These are phyloP conservation scores for Trissoscelio sp. DNA, from an alignment of 2,888 invertebrate species.

Conservation along the genomic window DNA sequence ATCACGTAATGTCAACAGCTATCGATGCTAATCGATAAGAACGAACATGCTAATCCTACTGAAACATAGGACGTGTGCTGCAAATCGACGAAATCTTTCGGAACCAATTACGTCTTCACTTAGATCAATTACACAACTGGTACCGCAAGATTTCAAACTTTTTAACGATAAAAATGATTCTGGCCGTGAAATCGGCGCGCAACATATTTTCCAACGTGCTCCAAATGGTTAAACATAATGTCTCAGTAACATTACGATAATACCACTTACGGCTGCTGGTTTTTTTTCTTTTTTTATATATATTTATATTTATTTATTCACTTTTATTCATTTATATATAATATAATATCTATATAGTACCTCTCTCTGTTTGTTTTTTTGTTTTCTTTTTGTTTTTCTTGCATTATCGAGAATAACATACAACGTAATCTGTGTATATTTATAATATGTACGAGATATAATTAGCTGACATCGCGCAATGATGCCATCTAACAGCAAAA, in stretches of 20 bases:
- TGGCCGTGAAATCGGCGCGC: constrained; percentile 40
- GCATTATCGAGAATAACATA: constrained; percentile 51
- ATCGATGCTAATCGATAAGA: constrained; percentile 63
- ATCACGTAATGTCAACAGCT: constrained; percentile 55
- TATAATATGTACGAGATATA: constrained; percentile 45
- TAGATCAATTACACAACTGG: too few relatives aligned
- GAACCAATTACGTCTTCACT: background rate
- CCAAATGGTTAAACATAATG: constrained; percentile 73
- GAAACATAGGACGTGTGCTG: constrained; percentile 73
- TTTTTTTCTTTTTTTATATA: constrained; percentile 48
- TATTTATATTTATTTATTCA: constrained; percentile 48
- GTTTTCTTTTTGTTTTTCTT: constrained; percentile 14
- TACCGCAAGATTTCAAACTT: too few relatives aligned
- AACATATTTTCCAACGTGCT: constrained; percentile 68
- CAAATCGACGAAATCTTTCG: constrained; percentile 68
- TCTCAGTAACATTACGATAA: constrained; percentile 77
- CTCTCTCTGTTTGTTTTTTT: too few relatives aligned
- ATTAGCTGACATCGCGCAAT: constrained; percentile 35
- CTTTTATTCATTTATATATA: constrained; percentile 29
- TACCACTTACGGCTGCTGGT: constrained; percentile 73
- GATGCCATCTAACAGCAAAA: constrained; percentile 42
- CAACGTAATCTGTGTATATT: constrained; percentile 21
- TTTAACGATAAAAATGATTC: too few relatives aligned
- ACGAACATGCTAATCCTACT: constrained; percentile 69
- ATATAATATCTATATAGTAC: constrained; percentile 51